Percentiles rank a stretch among this genome's conserved stretches.
These are phyloP conservation scores for Agonopterix arenella DNA, from an alignment of 2,888 invertebrate genomes.

Conservation along the genomic window DNA sequence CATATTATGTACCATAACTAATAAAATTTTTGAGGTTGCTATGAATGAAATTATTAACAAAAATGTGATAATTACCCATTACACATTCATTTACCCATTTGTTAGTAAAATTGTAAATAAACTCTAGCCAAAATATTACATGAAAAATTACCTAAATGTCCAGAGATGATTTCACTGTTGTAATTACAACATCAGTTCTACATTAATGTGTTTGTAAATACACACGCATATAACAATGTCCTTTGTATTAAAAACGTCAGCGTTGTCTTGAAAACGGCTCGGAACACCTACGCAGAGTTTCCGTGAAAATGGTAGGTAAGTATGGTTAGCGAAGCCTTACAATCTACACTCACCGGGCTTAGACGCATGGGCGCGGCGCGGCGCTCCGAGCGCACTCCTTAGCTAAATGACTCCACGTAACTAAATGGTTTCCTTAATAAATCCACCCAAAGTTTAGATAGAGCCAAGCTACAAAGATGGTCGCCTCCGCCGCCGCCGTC, in stretches of 20 bases:
- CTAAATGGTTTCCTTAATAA: conserved; percentile 49
- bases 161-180: too few relatives aligned
- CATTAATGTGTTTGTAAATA: not conserved
- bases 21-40: too few relatives aligned
- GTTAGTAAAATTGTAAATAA: too few relatives aligned
- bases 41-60: too few relatives aligned
- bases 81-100: too few relatives aligned
- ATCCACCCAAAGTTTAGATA: conserved; percentile 52
- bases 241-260: too few relatives aligned
- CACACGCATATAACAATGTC: not conserved
- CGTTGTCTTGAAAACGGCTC: conserved; percentile 17
- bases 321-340: conserved; percentile 66
- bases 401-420: conserved; percentile 62
- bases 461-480: conserved; percentile 35
- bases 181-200: too few relatives aligned
- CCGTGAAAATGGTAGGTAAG: conserved; percentile 41
- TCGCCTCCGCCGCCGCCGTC: conserved; percentile 46
- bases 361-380: conserved; percentile 74
- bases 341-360: conserved; percentile 71
- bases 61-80: too few relatives aligned
- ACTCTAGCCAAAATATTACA: too few relatives aligned
- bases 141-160: too few relatives aligned
- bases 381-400: conserved; percentile 58
- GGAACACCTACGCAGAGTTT: conserved; percentile 36
- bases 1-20: too few relatives aligned